Base-by-base conservation (phyloP, 1,140 invertebrate genomes). In the Arctopsyche grandis region DNA sequence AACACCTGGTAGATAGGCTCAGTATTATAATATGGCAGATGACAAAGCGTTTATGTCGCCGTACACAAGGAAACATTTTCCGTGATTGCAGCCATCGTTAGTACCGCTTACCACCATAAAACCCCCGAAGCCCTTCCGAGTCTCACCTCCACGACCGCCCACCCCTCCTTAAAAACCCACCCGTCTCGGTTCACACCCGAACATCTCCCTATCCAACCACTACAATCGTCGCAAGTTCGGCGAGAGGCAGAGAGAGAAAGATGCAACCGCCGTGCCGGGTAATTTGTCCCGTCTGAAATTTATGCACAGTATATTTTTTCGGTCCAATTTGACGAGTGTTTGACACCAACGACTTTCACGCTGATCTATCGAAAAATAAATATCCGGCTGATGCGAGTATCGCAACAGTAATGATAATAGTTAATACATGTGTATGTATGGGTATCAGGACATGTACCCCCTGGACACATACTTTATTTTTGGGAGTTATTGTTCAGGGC, bases 211-310 rank as follows among this genome's bases (percentile, higher is more conserved):
- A n/a, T n/a, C n/a, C n/a, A n/a, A n/a, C 29, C 3, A 38, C 29
- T 38, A 38, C 3, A 38, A 38, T 66, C 19, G 63, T 22, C 10
- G 10, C 63, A 12, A 66, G 21, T 1, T 66, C 9, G 22, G 29
- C 63, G 12, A 26, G 22, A 26, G 16, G 16, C 24, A 19, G 16
- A 19, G 24, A 60, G 5, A 60, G 24, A 60, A 60, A 60, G 22
- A 26, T 66, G 21, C 63, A 66, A 22, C 29, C 19, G 9, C 12
- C 63, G 29, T 66, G 29, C 12, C 63, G 29, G 9, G 29, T 69
- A 78, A 71, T 78, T 78, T 69, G 69, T 70, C 44, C 44, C 24
- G 24, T 29, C 16, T 7, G 52, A 77, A 77, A 78, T 78, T 78
- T 78, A 78, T 73, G 77, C 43, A 46, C 1, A 38, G 5, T 22